Base-by-base conservation (phyloP, 2,113 vertebrate species). In the Trichomycterus rosablanca region DNA sequence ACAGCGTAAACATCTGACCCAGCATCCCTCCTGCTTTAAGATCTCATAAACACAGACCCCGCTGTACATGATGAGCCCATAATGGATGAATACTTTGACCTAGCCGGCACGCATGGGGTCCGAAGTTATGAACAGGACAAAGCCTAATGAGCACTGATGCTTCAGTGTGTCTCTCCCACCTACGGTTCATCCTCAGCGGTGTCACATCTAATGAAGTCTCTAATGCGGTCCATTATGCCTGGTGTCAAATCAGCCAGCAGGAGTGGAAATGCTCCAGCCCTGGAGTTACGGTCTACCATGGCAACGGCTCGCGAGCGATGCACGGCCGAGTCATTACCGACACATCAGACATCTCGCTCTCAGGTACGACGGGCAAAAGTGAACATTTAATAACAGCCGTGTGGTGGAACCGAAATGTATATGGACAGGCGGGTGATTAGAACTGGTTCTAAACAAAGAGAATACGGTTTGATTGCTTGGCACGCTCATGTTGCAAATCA, bases 171-270 rank as follows among this genome's bases (percentile, higher is more conserved):
- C 51, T 63, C 52, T 23, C 37, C 42, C 40, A 45, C 62, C 61
- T 52, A 45, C 49, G 59, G 45, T 48, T 66, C 49, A 11, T 20
- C 46, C 32, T 42, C 53, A 50, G 49, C 37, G 28, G 49, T 51
- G 44, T 65, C 40, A 46, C 64, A 52, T 43, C 56, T 51, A 67
- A 68, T 52, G 59, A 64, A 71, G 56, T 44, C 55, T 71, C 43
- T 63, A 71, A 68, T 61, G 63, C 51, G 45, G 59, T 60, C 63
- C 54, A 59, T 67, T 70, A 67, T 58, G 14, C 30, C 39, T 22
- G 50, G 26, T 26, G 54, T 67, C 26, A 52, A 45, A 64, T 71
- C 54, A 45, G 16, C 50, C 26, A 46, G 19, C 35, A 28, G 32
- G 54, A 53, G 61, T 16, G 23, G 53, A 52, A 39, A 62, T 52